Conservation (phyloP, 2,797 vertebrate genomes). For the Huso huso region DNA sequence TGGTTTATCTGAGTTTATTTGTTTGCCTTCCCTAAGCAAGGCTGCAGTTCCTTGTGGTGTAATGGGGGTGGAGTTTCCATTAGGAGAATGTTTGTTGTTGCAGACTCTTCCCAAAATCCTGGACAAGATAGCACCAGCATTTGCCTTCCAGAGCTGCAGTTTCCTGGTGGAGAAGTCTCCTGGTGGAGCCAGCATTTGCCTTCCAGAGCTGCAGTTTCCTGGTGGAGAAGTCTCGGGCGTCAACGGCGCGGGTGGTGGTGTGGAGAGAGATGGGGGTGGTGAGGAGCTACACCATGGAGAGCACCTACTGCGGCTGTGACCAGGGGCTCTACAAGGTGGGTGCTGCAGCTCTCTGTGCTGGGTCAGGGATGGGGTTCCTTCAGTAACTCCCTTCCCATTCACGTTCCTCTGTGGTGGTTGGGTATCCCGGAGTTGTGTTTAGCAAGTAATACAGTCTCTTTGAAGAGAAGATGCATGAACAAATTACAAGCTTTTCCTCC, state of each 20-base stretch:
- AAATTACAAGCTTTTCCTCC: too few species aligned
- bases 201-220: constrained; percentile 47
- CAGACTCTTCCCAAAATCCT: constrained; percentile 84
- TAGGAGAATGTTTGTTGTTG: constrained; percentile 9
- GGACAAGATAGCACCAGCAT: constrained; percentile 79
- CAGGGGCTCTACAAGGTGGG: constrained; percentile 82
- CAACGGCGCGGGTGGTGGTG: constrained; percentile 81
- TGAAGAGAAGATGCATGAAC: too few species aligned
- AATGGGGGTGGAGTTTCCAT: too few species aligned
- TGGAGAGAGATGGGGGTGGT: constrained; percentile 86
- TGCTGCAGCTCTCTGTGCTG: background rate
- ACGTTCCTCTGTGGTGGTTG: too few species aligned
- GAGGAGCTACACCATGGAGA: constrained; percentile 92
- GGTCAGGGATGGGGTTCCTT: background rate
- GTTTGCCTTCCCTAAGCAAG: too few species aligned
- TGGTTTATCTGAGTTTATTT: too few species aligned
- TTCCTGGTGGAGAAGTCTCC: constrained; percentile 76
- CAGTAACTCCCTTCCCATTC: background rate
- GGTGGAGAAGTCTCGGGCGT: constrained; percentile 80
- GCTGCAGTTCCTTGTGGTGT: too few species aligned
- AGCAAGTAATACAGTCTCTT: too few species aligned
- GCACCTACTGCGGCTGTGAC: constrained; percentile 81
- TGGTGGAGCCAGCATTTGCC: too few species aligned
- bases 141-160: constrained; percentile 85
- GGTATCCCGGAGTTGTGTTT: too few species aligned